Evolutionary conservation across 1,140 invertebrate genomes (phyloP), one percentile per base, ranked within the genome.

Genomic region (Phymastichus coffea): DNA sequence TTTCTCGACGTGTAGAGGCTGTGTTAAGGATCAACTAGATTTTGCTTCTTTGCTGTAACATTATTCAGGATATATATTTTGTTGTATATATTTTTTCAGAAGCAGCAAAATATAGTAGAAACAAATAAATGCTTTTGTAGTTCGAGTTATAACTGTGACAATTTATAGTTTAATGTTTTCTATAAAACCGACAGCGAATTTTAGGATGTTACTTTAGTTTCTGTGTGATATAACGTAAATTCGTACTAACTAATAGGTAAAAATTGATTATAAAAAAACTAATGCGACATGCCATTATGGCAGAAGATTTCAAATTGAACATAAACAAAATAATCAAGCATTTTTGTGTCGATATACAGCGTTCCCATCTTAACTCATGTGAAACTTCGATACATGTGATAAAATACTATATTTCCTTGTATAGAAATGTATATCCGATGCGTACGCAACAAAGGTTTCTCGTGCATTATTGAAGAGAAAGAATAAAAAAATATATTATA

Each of bases 1-100:
- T 49, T 49, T 30, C 38, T 8, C 17, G 14, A 40, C 51, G 25
- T 30, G 28, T 35, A 30, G 23, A 48, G 22, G 19, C 35, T 57
- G 28, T 58, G 19, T 35, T 19, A 23, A n/a, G 20, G 2, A 20
- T 2, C 15, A 2, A 1, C 38, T 30, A 4, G 22, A 26, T 4
- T 23, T 9, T 23, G n/a, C 1, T 44, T 35, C 20, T 28, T 44
- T 56, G 35, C 55, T 55, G 51, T 28, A 23, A 37, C n/a, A 47
- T 38, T 44, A 30, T 56, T 51, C 37, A 17, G 33, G 43, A 46
- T 63, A 40, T 48, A 52, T 46, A 26, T 8, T 2, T 37, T 43
- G 15, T 44, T 53, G 57, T 62, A 57, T 62, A 57, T 26, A 52
- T 57, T 30, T 52, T 57, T 23, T 23, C n/a, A n/a, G n/a, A 19